These are phyloP conservation scores for Alosa sapidissima DNA, from an alignment of 2,797 vertebrate species.

Conservation along the genomic window DNA sequence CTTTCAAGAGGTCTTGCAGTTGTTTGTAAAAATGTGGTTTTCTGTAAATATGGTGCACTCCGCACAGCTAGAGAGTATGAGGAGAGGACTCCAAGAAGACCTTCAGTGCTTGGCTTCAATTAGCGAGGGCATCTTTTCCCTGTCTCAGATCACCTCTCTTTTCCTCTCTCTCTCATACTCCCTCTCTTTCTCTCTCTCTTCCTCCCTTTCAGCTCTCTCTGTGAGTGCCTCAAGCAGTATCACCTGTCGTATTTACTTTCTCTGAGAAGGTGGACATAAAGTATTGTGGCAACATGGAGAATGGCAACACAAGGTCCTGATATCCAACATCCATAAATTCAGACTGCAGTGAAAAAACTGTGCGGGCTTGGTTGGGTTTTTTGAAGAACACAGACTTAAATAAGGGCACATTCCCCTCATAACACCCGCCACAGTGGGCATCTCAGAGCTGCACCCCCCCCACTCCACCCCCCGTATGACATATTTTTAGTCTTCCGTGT, in stretches of 20 bases:
- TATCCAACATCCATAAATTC: no score
- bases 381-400: background rate
- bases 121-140: slow-evolving; percentile 54
- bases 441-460: background rate
- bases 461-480: background rate
- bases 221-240: background rate
- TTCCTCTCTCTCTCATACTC: background rate
- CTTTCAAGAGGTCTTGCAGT: slow-evolving; percentile 63
- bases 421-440: background rate
- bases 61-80: slow-evolving; percentile 54
- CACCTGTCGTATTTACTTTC: background rate
- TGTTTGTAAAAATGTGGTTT: slow-evolving; percentile 66
- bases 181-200: background rate
- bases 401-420: background rate
- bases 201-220: background rate
- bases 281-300: background rate
- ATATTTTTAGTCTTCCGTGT: background rate
- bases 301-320: background rate
- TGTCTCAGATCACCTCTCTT: slow-evolving; percentile 16
- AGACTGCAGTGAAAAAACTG: no score
- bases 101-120: slow-evolving; percentile 70
- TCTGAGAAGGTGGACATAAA: background rate
- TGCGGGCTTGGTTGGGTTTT: no score
- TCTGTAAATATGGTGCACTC: slow-evolving; percentile 63
- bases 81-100: slow-evolving; percentile 56